Conservation (phyloP, 1,140 invertebrate species). For the Idris sp. region DNA sequence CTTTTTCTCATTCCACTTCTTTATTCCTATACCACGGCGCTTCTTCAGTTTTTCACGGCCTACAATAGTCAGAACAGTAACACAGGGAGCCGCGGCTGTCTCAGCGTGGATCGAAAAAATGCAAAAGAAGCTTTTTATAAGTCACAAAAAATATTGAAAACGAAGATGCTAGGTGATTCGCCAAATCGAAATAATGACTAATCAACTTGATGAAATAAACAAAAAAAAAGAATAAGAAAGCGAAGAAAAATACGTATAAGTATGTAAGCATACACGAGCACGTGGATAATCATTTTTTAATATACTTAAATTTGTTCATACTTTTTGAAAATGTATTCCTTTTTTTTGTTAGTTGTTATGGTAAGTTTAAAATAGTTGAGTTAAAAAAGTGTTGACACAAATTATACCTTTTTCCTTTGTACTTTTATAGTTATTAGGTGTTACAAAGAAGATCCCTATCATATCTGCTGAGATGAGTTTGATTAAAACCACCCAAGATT, state of each 20-base stretch:
- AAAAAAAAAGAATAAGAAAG: conserved; percentile 32
- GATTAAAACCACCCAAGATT: conserved; percentile 69
- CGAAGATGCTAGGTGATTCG: conserved; percentile 60
- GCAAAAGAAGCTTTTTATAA: conserved; percentile 12
- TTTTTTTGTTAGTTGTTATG: conserved; percentile 12
- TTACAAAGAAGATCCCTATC: too few species aligned
- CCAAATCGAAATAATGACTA: conserved; percentile 70
- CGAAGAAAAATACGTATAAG: conserved; percentile 27
- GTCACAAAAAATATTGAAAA: too few species aligned
- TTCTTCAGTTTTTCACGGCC: conserved; percentile 68
- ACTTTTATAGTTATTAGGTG: too few species aligned
- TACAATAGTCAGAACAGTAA: conserved; percentile 69
- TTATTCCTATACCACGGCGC: conserved; percentile 44
- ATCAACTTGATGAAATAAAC: too few species aligned
- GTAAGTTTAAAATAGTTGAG: too few species aligned
- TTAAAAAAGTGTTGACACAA: too few species aligned
- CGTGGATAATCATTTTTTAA: too few species aligned
- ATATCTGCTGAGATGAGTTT: conserved; percentile 32
- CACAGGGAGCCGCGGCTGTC: conserved; percentile 63
- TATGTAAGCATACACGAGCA: conserved; percentile 52
- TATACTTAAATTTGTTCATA: too few species aligned
- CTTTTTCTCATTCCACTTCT: conserved; percentile 57
- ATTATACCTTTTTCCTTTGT: too few species aligned
- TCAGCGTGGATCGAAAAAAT: conserved; percentile 47
- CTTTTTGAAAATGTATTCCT: conserved; percentile 36